Evolutionary conservation across 1,140 invertebrate species (phyloP).

Genomic region (Brachionus angularis): DNA sequence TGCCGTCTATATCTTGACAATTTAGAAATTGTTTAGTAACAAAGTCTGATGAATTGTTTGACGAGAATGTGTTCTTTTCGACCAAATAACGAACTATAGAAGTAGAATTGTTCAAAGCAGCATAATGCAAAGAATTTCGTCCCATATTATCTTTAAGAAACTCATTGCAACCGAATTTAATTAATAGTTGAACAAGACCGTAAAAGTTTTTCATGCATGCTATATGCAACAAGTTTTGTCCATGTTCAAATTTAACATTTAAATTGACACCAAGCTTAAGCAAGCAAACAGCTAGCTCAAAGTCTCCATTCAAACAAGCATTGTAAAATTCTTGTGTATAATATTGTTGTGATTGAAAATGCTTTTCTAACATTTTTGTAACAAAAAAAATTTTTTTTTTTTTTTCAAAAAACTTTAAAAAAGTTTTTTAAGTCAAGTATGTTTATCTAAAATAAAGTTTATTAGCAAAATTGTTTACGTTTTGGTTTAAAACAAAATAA

Average conservation of each 20-base stretch:
- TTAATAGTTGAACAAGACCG: slow-evolving; percentile 21
- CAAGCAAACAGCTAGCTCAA: slow-evolving; percentile 12
- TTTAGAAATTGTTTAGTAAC: slow-evolving; percentile 35
- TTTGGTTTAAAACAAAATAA: too few relatives aligned
- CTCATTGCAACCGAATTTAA: slow-evolving; percentile 40
- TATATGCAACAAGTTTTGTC: slow-evolving; percentile 30
- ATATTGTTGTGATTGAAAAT: slow-evolving; percentile 33
- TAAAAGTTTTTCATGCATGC: slow-evolving; percentile 43
- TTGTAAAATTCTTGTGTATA: slow-evolving; percentile 33
- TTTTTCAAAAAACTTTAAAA: too few relatives aligned
- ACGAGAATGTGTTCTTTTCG: slow-evolving; percentile 25
- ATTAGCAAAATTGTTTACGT: too few relatives aligned
- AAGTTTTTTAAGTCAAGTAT: too few relatives aligned
- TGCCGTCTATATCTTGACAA: slow-evolving; percentile 16
- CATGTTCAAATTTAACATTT: slow-evolving; percentile 21
- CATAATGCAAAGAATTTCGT: slow-evolving; percentile 20
- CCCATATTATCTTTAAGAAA: slow-evolving; percentile 31
- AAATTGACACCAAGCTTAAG: slow-evolving; percentile 22
- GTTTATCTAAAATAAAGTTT: too few relatives aligned
- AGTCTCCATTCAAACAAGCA: slow-evolving; percentile 37
- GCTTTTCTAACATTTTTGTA: slow-evolving; percentile 36
- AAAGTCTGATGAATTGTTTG: background rate
- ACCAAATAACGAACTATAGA: slow-evolving; percentile 33
- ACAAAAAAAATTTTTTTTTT: too few relatives aligned
- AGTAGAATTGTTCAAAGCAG: slow-evolving; percentile 17